Conservation (phyloP, 2,888 invertebrate genomes). For the Pheosia tremula region DNA sequence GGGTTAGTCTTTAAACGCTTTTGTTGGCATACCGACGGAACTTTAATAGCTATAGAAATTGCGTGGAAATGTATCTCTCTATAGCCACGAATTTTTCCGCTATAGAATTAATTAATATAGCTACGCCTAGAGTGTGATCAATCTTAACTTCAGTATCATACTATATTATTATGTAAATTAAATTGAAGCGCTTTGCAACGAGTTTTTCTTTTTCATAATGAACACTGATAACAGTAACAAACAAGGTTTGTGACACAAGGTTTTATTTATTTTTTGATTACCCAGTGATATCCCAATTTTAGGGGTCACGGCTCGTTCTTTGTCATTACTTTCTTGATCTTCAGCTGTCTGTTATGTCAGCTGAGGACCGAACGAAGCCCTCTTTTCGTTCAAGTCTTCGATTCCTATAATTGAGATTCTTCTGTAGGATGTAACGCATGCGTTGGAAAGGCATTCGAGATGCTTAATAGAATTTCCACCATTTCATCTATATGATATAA, state of each 20-base stretch:
- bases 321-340: conserved; percentile 6
- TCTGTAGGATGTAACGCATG: no score
- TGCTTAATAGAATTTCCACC: no score
- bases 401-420: neutral
- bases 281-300: conserved; percentile 1
- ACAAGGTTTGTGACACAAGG: conserved; percentile 6
- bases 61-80: no score
- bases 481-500: neutral
- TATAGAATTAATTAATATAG: neutral
- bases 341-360: conserved; percentile 1
- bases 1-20: no score
- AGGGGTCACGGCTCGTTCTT: conserved; percentile 4
- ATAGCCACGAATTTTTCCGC: no score
- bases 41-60: no score
- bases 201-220: neutral
- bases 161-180: conserved; percentile 1
- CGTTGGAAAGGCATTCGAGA: no score
- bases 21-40: no score
- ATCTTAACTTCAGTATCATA: neutral
- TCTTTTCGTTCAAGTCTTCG: neutral
- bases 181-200: conserved; percentile 1
- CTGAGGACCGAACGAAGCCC: neutral
- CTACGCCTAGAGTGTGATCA: neutral
- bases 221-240: conserved; percentile 6
- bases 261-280: conserved; percentile 4